A percentile compares a stretch with the other conserved stretches of the same genome.
phyloP scores from a whole-genome alignment of 2,888 invertebrate genomes.

The Ormia ochracea region DNA sequence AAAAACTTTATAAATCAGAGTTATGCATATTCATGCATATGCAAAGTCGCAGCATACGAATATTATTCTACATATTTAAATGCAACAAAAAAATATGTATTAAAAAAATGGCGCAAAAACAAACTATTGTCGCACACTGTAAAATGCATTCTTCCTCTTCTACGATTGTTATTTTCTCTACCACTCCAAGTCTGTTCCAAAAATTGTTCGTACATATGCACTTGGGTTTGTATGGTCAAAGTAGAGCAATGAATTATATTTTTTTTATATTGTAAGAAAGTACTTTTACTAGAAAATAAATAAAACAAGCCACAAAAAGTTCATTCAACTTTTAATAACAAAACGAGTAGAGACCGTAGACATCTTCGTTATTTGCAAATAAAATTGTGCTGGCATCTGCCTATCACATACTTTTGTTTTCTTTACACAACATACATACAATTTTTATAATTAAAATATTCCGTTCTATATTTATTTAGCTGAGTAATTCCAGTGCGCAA shows the following conservation, averaged over 20 bases:
- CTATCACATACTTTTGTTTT: background rate
- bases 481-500: background rate
- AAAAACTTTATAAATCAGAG: too few relatives aligned
- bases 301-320: slow-evolving; percentile 46
- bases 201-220: background rate
- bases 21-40: too few relatives aligned
- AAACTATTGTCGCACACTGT: slow-evolving; percentile 3
- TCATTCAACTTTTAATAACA: slow-evolving; percentile 53
- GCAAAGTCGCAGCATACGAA: too few relatives aligned
- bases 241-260: background rate
- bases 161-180: background rate
- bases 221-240: too few relatives aligned
- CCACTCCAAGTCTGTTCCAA: too few relatives aligned
- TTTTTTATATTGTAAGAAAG: background rate
- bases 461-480: background rate
- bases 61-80: too few relatives aligned
- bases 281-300: slow-evolving; percentile 15
- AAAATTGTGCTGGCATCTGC: background rate
- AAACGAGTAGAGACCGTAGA: slow-evolving; percentile 14
- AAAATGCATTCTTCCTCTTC: background rate
- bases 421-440: too few relatives aligned
- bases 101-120: slow-evolving; percentile 36
- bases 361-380: slow-evolving; percentile 16
- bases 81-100: background rate
- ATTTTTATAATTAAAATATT: too few relatives aligned